A percentile compares a stretch with the other conserved stretches of the same genome.
phyloP scores from a whole-genome alignment of 2,888 invertebrate species.

The Synanthedon formicaeformis region DNA sequence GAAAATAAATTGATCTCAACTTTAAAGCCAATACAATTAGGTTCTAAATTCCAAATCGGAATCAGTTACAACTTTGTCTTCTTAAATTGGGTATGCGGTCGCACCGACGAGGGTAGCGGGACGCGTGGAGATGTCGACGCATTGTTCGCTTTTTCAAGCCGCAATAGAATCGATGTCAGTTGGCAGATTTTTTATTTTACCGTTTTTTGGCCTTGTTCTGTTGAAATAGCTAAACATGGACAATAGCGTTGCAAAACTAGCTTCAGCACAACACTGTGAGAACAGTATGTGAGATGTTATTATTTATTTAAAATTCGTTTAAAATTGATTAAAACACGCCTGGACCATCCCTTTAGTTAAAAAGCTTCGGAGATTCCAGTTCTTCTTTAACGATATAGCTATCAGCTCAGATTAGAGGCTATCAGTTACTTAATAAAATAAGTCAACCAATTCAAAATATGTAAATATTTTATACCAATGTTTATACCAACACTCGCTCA shows the following conservation, averaged over 20 bases:
- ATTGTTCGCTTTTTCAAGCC: conserved; percentile 58
- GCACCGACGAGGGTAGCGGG: conserved; percentile 60
- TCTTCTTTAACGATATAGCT: too few relatives aligned
- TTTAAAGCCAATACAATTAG: conserved; percentile 4
- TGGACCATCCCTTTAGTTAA: too few relatives aligned
- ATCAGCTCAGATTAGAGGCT: too few relatives aligned
- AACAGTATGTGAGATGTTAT: background rate
- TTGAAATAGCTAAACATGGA: conserved; percentile 3
- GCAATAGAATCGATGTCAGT: conserved; percentile 68
- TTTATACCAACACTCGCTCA: too few relatives aligned
- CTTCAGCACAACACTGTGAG: conserved; percentile 1
- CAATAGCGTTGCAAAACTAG: conserved; percentile 2
- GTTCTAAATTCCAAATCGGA: conserved; percentile 13
- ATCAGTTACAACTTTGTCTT: conserved; percentile 25
- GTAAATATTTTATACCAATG: too few relatives aligned
- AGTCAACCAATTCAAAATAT: too few relatives aligned
- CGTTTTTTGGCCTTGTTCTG: conserved; percentile 63
- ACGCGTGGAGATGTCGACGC: conserved; percentile 58
- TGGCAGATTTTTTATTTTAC: conserved; percentile 68
- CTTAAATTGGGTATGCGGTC: conserved; percentile 16
- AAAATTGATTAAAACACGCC: too few relatives aligned
- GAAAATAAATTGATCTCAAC: conserved; percentile 9
- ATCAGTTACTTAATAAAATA: too few relatives aligned
- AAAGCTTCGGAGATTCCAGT: too few relatives aligned
- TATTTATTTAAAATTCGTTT: too few relatives aligned